phyloP scores from a whole-genome alignment of 2,113 vertebrate species.

The Phalacrocorax pelagicus region DNA sequence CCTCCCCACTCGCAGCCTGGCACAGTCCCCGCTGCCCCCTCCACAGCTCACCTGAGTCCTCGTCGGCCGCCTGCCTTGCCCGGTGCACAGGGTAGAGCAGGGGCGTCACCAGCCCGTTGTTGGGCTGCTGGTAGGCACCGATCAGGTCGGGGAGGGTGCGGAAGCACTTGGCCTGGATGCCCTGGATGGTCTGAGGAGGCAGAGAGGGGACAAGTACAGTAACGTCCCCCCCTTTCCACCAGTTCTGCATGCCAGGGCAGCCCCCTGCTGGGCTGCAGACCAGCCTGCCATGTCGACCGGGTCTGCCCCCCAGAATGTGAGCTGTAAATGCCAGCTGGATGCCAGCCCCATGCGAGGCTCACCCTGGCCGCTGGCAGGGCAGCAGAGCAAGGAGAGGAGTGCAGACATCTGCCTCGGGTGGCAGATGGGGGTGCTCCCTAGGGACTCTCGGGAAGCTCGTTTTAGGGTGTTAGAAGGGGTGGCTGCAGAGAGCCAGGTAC shows the following conservation, averaged over 20 bases:
- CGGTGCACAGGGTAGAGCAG: conserved; percentile 79
- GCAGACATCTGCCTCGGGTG: neutral
- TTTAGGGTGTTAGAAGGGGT: neutral
- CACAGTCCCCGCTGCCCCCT: rapidly evolving
- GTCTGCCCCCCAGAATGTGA: neutral
- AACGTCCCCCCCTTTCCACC: rapidly evolving
- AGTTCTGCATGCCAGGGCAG: neutral
- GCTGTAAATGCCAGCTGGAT: neutral
- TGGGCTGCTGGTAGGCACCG: conserved; percentile 82
- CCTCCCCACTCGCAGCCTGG: rapidly evolving
- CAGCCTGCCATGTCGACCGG: neutral
- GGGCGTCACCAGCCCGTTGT: conserved; percentile 82
- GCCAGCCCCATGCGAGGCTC: rapidly evolving
- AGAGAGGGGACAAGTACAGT: neutral
- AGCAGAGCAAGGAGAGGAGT: neutral
- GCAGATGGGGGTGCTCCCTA: neutral
- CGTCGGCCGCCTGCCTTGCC: conserved; percentile 62
- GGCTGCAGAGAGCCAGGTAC: neutral
- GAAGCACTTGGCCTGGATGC: conserved; percentile 86
- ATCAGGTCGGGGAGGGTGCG: conserved; percentile 82
- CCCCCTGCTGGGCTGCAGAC: rapidly evolving
- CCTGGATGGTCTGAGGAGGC: conserved; percentile 78
- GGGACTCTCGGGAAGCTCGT: neutral
- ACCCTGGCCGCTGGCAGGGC: neutral
- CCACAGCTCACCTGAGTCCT: conserved; percentile 77